Evolutionary conservation across 2,797 vertebrate species (phyloP), one percentile per base, ranked within the genome.

Genomic region (Gymnopithys bicolor): DNA sequence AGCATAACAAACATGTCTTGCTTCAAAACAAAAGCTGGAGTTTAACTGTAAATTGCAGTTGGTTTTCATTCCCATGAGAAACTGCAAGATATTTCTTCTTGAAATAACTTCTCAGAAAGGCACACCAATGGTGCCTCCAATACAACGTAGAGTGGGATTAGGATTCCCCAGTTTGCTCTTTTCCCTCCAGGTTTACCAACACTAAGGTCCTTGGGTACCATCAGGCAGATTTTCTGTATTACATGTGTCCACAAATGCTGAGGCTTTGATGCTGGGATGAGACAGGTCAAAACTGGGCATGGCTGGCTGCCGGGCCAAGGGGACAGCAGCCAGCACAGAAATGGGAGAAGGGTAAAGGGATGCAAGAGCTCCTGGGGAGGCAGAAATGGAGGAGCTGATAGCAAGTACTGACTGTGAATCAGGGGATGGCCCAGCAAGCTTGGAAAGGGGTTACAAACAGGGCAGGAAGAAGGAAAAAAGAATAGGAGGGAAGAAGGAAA

Each of bases 1-100:
- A 93, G 70, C 91, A 94, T 58, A 96, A 96, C 89, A 96, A 97
- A 96, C 91, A 94, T 24, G 52, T 91, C 86, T 96, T 92, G 80
- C 80, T 80, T 41, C 63, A 95, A 94, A 97, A 96, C 70, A 97
- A 96, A 93, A 94, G 70, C 70, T 2, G 10, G 45, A 94, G 63
- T 91, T 95, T 60, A 91, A 94, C 80, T 82, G 56, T 79, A 88
- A 83, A 90, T 24, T 84, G 91, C 70, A 91, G 67, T 58, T 90
- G 4, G 2, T 80, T 94, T 87, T 79, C 85, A 79, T 82, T 96
- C 87, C 80, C 91, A 94, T 58, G 90, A 94, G 87, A 90, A 94
- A 97, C n/a, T 82, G 56, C n/a, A 68, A 90, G 74, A 69, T 74
- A 49, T 45, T 88, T 93, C 71, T 87, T 67, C 56, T 71, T 74